Evolutionary conservation across 2,888 invertebrate species (phyloP).

Genomic region (Zygaena filipendulae): DNA sequence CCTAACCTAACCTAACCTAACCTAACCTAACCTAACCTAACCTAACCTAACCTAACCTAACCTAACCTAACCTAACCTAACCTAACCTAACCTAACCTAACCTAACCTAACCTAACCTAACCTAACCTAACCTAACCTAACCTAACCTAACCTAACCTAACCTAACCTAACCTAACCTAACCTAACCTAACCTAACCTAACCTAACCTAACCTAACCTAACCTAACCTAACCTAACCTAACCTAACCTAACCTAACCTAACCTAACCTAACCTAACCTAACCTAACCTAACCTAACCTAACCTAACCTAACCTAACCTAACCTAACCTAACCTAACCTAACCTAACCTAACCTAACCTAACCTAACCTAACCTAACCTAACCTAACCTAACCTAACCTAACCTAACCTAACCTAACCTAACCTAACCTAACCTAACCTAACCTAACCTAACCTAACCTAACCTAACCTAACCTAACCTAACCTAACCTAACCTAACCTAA

Average conservation of each 20-base stretch:
- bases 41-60: constrained; percentile 13
- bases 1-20: constrained; percentile 10
- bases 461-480: constrained; percentile 13
- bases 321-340: constrained; percentile 18
- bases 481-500: too few relatives aligned
- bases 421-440: constrained; percentile 9
- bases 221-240: constrained; percentile 10
- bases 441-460: constrained; percentile 13
- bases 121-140: constrained; percentile 15
- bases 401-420: constrained; percentile 13
- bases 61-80: constrained; percentile 13
- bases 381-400: constrained; percentile 18
- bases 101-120: constrained; percentile 16
- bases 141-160: constrained; percentile 12
- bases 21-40: constrained; percentile 12
- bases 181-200: constrained; percentile 17
- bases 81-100: constrained; percentile 15
- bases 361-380: constrained; percentile 17
- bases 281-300: constrained; percentile 17
- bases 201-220: constrained; percentile 10
- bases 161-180: constrained; percentile 16
- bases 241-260: constrained; percentile 9
- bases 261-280: constrained; percentile 11
- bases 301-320: constrained; percentile 20
- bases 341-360: constrained; percentile 18